phyloP scores from a whole-genome alignment of 2,888 invertebrate genomes.

The Willowsia nigromaculata region DNA sequence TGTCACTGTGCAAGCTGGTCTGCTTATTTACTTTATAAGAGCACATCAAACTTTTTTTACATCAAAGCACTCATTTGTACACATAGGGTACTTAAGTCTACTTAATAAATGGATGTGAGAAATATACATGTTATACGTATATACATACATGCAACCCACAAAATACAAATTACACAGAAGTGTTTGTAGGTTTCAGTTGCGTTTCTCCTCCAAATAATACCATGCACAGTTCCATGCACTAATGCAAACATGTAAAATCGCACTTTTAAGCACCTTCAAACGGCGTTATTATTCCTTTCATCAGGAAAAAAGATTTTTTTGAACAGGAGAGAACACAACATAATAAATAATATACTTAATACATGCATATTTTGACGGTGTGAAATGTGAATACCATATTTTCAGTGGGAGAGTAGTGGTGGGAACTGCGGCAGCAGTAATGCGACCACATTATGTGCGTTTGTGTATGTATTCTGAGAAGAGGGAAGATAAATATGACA shows the following conservation, averaged over 20 bases:
- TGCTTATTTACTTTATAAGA: too few relatives aligned
- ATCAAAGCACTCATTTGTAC: background rate
- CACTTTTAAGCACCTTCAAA: background rate
- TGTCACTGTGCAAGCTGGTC: background rate
- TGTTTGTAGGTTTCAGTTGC: background rate
- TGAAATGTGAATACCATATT: constrained; percentile 20
- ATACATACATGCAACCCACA: background rate
- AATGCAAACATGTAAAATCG: background rate
- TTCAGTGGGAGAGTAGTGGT: background rate
- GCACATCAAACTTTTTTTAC: background rate
- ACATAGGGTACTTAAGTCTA: background rate
- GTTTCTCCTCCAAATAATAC: background rate
- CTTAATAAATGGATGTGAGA: background rate
- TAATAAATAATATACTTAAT: constrained; percentile 1
- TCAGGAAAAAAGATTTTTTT: background rate
- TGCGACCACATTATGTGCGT: constrained; percentile 19
- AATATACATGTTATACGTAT: background rate
- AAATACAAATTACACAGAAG: background rate
- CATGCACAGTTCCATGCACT: background rate
- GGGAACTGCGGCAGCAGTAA: constrained; percentile 17
- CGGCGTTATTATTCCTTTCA: background rate
- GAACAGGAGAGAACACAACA: background rate
- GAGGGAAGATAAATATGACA: constrained; percentile 78
- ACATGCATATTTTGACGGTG: background rate
- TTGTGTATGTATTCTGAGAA: constrained; percentile 52